Evolutionary conservation across 2,797 vertebrate species (phyloP), one percentile per base, ranked within the genome.

Genomic region (Rallus crepitans): DNA sequence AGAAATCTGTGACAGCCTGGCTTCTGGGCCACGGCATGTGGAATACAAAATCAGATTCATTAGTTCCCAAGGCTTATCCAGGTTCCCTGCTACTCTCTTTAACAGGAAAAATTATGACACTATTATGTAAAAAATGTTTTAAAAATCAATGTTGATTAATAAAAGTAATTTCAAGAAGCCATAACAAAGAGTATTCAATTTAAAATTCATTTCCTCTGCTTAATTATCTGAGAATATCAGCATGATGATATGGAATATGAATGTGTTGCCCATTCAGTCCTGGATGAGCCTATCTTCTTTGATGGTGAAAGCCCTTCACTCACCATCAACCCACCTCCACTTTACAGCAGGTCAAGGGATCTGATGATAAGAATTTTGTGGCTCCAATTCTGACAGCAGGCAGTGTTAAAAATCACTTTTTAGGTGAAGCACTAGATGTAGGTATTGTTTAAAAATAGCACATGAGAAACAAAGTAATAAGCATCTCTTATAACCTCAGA

Each of bases 81-180:
- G 57, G 42, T 94, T 87, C 47, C 35, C 47, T 16, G 66, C 72
- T 91, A 68, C 42, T 87, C 68, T 77, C 27, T 92, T 94, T 89
- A 93, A 72, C 75, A 93, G 59, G 35, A 90, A 85, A 97, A 94
- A 76, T 52, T 87, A 96, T 45, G 48, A 78, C 60, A 86, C 45
- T 69, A 75, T 90, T 94, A 84, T 39, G 31, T 71, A 88, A 93
- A 88, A 95, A 93, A 42, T 69, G 50, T 72, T 94, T 95, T 59
- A 48, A 94, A 96, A 94, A 96, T 89, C 92, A 88, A 33, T 94
- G 83, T 94, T 97, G 93, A 96, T 96, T 96, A 97, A 97, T 96
- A 96, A 96, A 97, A 96, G 89, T 82, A 91, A 96, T 96, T 97
- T 97, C 86, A 91, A 82, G 81, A 96, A 94, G 53, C 82, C 11